phyloP scores from a whole-genome alignment of 2,797 vertebrate species.

The Manis pentadactyla region DNA sequence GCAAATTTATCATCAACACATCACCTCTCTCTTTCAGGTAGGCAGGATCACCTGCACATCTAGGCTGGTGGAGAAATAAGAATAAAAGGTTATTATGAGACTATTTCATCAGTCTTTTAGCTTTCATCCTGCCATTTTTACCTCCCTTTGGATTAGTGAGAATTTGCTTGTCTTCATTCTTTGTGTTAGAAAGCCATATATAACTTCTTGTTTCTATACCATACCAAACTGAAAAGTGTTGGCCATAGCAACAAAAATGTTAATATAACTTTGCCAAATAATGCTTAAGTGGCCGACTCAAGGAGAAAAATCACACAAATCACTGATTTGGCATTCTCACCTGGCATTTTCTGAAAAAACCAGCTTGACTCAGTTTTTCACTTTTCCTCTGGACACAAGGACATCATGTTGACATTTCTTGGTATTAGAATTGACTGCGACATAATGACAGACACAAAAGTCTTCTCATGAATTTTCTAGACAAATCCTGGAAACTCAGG shows the following conservation, averaged over 20 bases:
- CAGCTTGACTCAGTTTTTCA: neutral
- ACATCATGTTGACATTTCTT: neutral
- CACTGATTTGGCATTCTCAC: neutral
- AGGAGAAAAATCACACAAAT: neutral
- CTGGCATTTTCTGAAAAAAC: neutral
- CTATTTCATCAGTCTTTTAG: neutral
- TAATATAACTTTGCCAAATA: neutral
- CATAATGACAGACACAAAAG: neutral
- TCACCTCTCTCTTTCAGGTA: neutral
- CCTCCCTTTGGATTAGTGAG: neutral
- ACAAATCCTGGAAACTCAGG: conserved; percentile 21
- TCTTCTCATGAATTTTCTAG: neutral
- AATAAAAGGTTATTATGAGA: neutral
- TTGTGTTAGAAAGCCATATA: neutral
- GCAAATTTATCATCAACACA: neutral
- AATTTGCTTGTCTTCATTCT: neutral
- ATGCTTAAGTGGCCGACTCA: neutral
- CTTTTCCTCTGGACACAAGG: neutral
- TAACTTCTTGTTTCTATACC: neutral
- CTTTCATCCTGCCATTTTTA: neutral
- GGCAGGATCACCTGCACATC: too few relatives aligned
- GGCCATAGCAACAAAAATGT: neutral
- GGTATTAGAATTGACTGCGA: neutral
- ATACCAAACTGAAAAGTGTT: neutral
- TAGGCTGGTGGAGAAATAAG: neutral